Conservation (phyloP, 1,140 invertebrate genomes). For the Radopholus similis region DNA sequence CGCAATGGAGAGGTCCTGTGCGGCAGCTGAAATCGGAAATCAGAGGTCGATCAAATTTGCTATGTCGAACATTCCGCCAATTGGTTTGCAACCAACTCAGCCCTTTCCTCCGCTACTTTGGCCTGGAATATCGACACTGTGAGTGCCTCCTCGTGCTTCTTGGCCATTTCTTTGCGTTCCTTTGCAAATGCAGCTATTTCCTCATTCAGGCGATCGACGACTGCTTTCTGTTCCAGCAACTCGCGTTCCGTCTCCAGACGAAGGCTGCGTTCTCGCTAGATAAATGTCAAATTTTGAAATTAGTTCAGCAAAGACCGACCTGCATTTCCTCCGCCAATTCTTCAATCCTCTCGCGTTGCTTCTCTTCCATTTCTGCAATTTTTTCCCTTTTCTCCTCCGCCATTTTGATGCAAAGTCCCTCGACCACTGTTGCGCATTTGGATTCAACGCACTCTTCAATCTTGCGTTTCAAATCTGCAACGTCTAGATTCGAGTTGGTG, state of each 20-base stretch:
- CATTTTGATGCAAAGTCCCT: not conserved
- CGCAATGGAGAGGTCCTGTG: too few relatives aligned
- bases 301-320: not conserved
- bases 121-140: not conserved
- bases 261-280: not conserved
- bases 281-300: not conserved
- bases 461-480: not conserved
- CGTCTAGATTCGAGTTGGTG: not conserved
- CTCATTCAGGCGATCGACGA: not conserved
- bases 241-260: not conserved
- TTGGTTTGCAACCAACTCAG: slow-evolving; percentile 4
- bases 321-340: not conserved
- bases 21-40: too few relatives aligned
- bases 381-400: not conserved
- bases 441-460: not conserved
- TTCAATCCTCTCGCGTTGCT: not conserved
- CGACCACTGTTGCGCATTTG: not conserved
- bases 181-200: not conserved
- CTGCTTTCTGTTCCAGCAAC: not conserved
- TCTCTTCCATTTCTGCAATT: not conserved
- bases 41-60: too few relatives aligned
- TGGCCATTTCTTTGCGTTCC: not conserved
- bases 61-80: too few relatives aligned
- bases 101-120: not conserved
- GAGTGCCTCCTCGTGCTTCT: not conserved